These are phyloP conservation scores for Darevskia nairensis DNA, from an alignment of 2,797 vertebrate genomes.

Conservation along the genomic window DNA sequence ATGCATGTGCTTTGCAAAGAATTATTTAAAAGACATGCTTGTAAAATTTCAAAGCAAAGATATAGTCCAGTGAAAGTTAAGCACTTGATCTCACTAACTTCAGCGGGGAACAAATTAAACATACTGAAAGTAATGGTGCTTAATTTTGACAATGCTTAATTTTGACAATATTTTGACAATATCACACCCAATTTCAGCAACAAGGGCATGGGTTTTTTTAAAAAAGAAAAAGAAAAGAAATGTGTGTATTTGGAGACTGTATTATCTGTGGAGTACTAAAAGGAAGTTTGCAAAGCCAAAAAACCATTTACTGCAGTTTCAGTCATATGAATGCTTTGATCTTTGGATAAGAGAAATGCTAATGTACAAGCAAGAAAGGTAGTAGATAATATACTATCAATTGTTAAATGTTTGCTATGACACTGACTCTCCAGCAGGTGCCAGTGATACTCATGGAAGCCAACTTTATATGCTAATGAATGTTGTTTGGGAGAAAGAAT, in stretches of 20 bases:
- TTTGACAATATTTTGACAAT: not conserved
- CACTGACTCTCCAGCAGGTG: too few relatives aligned
- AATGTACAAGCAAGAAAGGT: not conserved
- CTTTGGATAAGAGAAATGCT: not conserved
- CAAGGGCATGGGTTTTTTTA: not conserved
- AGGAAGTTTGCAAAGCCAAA: not conserved
- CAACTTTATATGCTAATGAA: too few relatives aligned
- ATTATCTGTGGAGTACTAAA: not conserved
- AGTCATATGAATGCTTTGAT: not conserved
- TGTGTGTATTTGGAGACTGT: not conserved
- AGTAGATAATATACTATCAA: not conserved
- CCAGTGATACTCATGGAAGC: too few relatives aligned
- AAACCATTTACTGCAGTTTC: not conserved
- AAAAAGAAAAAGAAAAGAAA: too few relatives aligned
- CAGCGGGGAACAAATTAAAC: not conserved
- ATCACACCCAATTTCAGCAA: not conserved
- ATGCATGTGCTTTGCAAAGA: not conserved
- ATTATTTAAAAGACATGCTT: not conserved
- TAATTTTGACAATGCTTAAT: not conserved
- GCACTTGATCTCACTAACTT: slow-evolving; percentile 1
- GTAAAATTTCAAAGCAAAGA: slow-evolving; percentile 25
- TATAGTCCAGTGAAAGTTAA: not conserved
- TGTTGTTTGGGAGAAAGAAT: too few relatives aligned
- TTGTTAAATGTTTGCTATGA: not conserved
- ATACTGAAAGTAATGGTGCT: not conserved